Evolutionary conservation across 2,113 vertebrate species (phyloP).

Genomic region (Pomatostomus ruficeps): DNA sequence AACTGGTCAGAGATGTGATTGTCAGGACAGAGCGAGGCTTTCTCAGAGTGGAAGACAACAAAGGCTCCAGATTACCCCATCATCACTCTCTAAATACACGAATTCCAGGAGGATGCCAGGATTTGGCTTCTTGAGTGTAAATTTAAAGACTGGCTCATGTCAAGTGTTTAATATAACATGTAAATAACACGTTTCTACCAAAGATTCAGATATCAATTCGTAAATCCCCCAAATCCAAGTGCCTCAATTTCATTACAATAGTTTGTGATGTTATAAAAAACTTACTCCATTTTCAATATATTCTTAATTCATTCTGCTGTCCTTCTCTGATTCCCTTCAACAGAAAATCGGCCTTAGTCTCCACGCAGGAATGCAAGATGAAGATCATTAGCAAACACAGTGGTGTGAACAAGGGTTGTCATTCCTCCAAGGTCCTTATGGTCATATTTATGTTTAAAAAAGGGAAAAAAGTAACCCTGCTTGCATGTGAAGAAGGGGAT

Average conservation of each 20-base stretch:
- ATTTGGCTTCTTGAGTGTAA: neutral
- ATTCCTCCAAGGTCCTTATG: neutral
- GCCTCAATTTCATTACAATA: neutral
- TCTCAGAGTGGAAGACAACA: neutral
- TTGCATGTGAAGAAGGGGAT: neutral
- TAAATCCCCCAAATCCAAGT: neutral
- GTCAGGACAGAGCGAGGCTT: neutral
- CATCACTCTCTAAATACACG: neutral
- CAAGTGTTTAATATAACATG: rapidly evolving
- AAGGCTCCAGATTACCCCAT: neutral
- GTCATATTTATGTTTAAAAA: neutral
- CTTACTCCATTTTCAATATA: neutral
- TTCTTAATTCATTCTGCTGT: neutral
- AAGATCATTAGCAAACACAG: neutral
- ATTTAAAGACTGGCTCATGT: neutral
- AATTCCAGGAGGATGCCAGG: neutral
- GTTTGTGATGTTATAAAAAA: neutral
- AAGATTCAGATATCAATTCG: neutral
- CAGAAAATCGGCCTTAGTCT: neutral
- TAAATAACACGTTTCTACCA: neutral
- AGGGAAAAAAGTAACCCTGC: neutral
- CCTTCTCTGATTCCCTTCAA: neutral
- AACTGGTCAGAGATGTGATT: slow-evolving; percentile 10
- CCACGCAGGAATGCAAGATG: neutral
- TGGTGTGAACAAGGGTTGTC: neutral